Conservation (phyloP, 2,888 invertebrate species). For the Metallyticus violacea region DNA sequence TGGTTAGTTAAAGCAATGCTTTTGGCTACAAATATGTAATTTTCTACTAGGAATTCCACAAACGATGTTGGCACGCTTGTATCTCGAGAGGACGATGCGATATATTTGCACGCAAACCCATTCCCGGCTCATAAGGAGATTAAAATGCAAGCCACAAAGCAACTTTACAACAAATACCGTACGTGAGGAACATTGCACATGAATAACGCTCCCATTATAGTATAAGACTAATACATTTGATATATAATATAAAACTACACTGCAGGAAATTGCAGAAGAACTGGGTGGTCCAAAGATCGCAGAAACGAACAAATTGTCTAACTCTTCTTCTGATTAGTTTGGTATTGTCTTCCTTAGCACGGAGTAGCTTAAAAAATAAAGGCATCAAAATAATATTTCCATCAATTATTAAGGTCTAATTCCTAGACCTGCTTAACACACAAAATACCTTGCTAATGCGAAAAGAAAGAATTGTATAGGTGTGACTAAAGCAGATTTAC, state of each 20-base stretch:
- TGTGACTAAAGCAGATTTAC: no score
- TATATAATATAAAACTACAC: background rate
- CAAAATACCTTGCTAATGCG: no score
- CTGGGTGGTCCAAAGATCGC: background rate
- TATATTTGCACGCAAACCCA: background rate
- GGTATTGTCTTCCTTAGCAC: no score
- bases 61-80: background rate
- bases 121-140: background rate
- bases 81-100: background rate
- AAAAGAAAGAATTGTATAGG: no score
- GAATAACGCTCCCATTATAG: background rate
- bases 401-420: no score
- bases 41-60: background rate
- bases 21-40: no score
- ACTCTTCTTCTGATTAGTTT: background rate
- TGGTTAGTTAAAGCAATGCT: no score
- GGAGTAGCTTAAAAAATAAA: no score
- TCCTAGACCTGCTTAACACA: no score
- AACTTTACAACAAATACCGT: background rate
- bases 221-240: background rate
- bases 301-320: background rate
- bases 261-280: background rate
- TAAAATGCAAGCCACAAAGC: background rate
- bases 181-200: background rate
- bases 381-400: no score